Evolutionary conservation across 2,797 vertebrate species (phyloP).

Genomic region (Atherinosoma microstoma): DNA sequence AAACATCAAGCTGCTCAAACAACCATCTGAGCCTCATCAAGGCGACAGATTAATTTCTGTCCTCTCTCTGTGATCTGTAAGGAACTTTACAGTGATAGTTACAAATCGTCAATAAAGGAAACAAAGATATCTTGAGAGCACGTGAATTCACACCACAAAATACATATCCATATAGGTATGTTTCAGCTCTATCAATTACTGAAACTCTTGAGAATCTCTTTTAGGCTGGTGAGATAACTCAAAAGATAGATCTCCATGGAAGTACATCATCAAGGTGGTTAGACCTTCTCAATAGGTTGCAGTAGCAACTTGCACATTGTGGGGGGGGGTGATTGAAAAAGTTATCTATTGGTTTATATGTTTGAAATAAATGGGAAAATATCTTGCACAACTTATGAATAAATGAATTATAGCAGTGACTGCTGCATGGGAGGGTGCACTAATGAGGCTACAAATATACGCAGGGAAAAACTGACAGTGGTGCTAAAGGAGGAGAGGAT

Average conservation of each 20-base stretch:
- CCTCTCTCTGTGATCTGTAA: not conserved
- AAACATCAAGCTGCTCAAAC: no score
- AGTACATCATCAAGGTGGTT: no score
- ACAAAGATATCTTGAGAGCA: no score
- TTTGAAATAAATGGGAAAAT: slow-evolving; percentile 8
- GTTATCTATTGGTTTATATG: no score
- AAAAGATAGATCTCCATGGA: not conserved
- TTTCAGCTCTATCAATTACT: not conserved
- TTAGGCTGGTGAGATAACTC: not conserved
- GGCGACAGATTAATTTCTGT: no score
- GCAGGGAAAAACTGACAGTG: slow-evolving; percentile 15
- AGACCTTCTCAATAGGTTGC: no score
- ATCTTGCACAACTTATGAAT: slow-evolving; percentile 26
- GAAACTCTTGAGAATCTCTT: not conserved
- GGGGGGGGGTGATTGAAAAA: no score
- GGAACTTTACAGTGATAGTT: slow-evolving; percentile 6
- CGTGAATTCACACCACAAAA: no score
- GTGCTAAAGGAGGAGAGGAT: slow-evolving; percentile 25
- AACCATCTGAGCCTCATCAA: no score
- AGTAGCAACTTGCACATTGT: no score
- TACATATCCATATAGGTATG: slow-evolving; percentile 7
- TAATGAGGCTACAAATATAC: slow-evolving; percentile 26
- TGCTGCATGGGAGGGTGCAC: slow-evolving; percentile 13
- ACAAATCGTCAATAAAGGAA: no score
- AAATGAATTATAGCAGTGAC: slow-evolving; percentile 26